Conservation (phyloP, 2,888 invertebrate species). For the Papilio elwesi region DNA sequence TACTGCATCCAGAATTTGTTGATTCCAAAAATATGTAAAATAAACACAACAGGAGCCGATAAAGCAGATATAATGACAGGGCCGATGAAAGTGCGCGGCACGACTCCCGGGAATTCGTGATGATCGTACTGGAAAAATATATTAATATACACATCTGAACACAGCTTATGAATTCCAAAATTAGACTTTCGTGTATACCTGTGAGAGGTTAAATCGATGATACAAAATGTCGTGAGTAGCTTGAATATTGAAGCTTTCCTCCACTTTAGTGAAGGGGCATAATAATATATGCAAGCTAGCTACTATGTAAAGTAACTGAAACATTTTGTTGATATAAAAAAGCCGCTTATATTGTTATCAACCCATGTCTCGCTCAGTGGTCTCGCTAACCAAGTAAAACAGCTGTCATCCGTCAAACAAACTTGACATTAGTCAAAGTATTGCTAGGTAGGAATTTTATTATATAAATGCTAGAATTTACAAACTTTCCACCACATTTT, state of each 20-base stretch:
- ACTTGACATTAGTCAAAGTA: neutral
- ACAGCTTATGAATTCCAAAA: slow-evolving; percentile 64
- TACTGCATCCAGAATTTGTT: slow-evolving; percentile 96
- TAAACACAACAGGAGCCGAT: slow-evolving; percentile 89
- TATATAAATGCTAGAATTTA: neutral
- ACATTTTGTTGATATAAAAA: slow-evolving; percentile 81
- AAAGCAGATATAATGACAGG: slow-evolving; percentile 92
- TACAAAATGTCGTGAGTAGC: slow-evolving; percentile 98
- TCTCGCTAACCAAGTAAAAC: slow-evolving; percentile 45
- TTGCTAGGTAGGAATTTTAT: slow-evolving; percentile 8
- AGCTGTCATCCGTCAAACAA: slow-evolving; percentile 37
- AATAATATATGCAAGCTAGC: slow-evolving; percentile 91
- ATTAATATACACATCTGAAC: slow-evolving; percentile 39
- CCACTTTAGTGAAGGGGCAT: slow-evolving; percentile 99
- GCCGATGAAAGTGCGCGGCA: slow-evolving; percentile 97
- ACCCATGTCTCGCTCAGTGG: slow-evolving; percentile 61
- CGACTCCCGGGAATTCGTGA: slow-evolving; percentile 98
- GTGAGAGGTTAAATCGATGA: slow-evolving; percentile 91
- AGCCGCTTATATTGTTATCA: slow-evolving; percentile 53
- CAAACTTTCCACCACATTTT: too few relatives aligned
- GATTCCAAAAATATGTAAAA: slow-evolving; percentile 87
- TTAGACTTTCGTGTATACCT: slow-evolving; percentile 86
- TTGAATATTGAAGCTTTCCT: slow-evolving; percentile 99
- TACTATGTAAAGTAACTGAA: slow-evolving; percentile 88
- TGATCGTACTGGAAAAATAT: slow-evolving; percentile 94